Conservation (phyloP, 2,797 vertebrate species). For the Vespertilio murinus region DNA sequence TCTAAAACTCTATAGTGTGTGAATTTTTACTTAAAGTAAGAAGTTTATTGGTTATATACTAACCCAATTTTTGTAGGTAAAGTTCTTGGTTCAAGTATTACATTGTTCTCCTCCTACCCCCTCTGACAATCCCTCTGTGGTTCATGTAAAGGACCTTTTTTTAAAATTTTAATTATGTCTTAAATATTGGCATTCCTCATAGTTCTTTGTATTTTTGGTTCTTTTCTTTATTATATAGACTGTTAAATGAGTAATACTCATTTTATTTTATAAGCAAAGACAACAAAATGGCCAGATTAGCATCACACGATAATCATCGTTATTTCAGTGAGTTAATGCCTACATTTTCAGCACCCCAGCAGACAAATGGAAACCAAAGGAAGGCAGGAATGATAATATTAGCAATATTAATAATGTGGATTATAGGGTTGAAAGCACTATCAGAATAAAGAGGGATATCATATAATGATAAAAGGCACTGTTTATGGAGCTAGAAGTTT, state of each 20-base stretch:
- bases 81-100: conserved; percentile 10
- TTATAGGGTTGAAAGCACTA: conserved; percentile 5
- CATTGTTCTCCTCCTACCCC: background rate
- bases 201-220: conserved; percentile 17
- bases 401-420: conserved; percentile 5
- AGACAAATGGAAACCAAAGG: background rate
- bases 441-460: background rate
- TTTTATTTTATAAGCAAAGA: conserved; percentile 52
- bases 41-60: conserved; percentile 2
- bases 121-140: background rate
- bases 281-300: conserved; percentile 7
- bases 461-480: background rate
- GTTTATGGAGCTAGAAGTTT: background rate
- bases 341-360: background rate
- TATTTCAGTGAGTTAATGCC: background rate
- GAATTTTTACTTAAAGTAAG: background rate
- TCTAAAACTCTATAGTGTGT: background rate
- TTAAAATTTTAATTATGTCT: background rate
- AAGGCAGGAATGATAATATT: background rate
- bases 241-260: background rate
- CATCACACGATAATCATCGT: background rate
- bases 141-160: background rate
- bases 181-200: conserved; percentile 1
- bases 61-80: background rate
- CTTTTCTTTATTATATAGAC: conserved; percentile 21